A percentile compares a stretch with the other conserved stretches of the same genome.
Evolutionary conservation across 2,888 invertebrate species (phyloP).

Genomic region (Drosophila kanekoi): DNA sequence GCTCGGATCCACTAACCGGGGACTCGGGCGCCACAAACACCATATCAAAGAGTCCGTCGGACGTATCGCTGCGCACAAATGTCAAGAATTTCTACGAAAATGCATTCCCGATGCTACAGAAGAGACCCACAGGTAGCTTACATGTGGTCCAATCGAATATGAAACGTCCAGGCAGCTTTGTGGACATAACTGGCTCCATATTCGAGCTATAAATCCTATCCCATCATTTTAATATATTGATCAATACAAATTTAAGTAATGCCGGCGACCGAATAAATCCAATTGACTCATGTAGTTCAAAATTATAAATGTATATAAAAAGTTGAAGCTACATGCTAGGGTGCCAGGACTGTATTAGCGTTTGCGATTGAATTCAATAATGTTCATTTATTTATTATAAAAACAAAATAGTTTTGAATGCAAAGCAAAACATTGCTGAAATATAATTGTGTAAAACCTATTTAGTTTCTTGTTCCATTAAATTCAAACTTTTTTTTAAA

Average conservation of each 20-base stretch:
- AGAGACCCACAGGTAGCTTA: slow-evolving; percentile 28
- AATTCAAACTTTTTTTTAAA: too few relatives aligned
- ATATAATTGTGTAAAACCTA: too few relatives aligned
- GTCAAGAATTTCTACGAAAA: slow-evolving; percentile 19
- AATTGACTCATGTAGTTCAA: too few relatives aligned
- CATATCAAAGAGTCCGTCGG: slow-evolving; percentile 28
- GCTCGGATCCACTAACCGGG: slow-evolving; percentile 40
- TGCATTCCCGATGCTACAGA: slow-evolving; percentile 35
- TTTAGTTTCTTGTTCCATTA: too few relatives aligned
- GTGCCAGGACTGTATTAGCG: too few relatives aligned
- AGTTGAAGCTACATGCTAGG: too few relatives aligned
- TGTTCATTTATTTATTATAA: background rate
- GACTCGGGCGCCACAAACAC: slow-evolving; percentile 34
- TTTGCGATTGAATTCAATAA: background rate
- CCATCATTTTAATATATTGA: background rate
- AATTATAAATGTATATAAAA: too few relatives aligned
- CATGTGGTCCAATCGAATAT: slow-evolving; percentile 69
- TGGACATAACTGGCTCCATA: slow-evolving; percentile 51
- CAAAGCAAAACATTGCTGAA: too few relatives aligned
- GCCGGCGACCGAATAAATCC: too few relatives aligned
- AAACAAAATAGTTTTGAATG: background rate
- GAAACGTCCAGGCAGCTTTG: slow-evolving; percentile 59
- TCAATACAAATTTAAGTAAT: slow-evolving; percentile 5
- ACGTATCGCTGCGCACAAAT: slow-evolving; percentile 26
- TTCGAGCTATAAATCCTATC: slow-evolving; percentile 49